Base-by-base conservation (phyloP, 1,140 invertebrate species). In the Solen grandis region DNA sequence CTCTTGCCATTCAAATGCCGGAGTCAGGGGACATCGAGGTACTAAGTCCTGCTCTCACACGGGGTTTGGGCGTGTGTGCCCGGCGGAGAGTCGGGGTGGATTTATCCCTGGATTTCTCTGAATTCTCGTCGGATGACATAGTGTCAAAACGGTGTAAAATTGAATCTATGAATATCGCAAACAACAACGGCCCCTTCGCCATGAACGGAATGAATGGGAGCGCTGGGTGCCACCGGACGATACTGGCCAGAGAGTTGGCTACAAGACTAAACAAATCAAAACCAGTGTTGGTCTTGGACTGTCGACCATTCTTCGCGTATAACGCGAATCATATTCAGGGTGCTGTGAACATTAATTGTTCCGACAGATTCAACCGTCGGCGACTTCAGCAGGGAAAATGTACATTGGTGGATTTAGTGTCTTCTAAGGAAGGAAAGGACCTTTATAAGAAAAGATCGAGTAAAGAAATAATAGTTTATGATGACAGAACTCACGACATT, bases 261-360 rank as follows among this genome's bases (percentile, higher is more conserved):
- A 52, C 72, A 19, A 86, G 82, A 69, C 69, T 89, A 10, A 82
- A 79, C 57, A 90, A 86, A 82, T 76, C 82, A 33, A 85, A 84
- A 46, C 73, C 88, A 31, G 93, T 94, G 54, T 91, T 96, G 2
- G 83, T 96, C 0, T 86, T 96, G 0, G 96, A 96, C 87, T 95
- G 95, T 88, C 93, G 96, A 35, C 94, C 95, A 0, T 96, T 96
- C 85, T 94, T 96, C 29, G 93, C 94, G 27, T 96, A 95, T 91
- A 96, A 96, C 87, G 93, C 94, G 35, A 94, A 94, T 82, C 96
- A 96, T 89, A 94, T 96, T 46, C 91, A 93, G 31, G 95, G 95
- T 19, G 95, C 96, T 22, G 94, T 96, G 73, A 96, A 96, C 91
- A 93, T 96, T 27, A 96, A 95, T 89, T 96, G 95, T 88, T 94